phyloP scores from a whole-genome alignment of 2,888 invertebrate genomes.

The Empis livida region DNA sequence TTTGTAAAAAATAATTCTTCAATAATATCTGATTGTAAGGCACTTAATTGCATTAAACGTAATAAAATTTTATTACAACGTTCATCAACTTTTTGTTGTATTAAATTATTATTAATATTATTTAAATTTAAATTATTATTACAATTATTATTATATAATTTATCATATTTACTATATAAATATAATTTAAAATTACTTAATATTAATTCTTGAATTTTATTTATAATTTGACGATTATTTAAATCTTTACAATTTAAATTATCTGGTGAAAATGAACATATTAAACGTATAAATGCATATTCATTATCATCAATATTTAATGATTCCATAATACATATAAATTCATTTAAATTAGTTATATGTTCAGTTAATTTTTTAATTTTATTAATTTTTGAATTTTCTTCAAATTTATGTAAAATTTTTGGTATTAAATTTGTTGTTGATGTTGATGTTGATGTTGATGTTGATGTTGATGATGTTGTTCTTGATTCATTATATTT shows the following conservation, averaged over 20 bases:
- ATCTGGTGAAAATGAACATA: slow-evolving; percentile 74
- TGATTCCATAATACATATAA: slow-evolving; percentile 58
- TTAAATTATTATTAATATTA: neutral
- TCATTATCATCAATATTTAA: slow-evolving; percentile 71
- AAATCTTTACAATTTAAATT: slow-evolving; percentile 23
- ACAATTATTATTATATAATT: neutral
- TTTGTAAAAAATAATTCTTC: slow-evolving; percentile 90
- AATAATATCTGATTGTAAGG: slow-evolving; percentile 59
- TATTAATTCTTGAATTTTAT: slow-evolving; percentile 47
- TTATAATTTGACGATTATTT: slow-evolving; percentile 38
- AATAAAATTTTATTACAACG: slow-evolving; percentile 39
- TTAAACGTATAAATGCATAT: slow-evolving; percentile 75
- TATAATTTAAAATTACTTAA: slow-evolving; percentile 44
- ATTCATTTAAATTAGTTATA: slow-evolving; percentile 71
- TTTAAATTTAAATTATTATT: neutral
- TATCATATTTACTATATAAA: slow-evolving; percentile 16
- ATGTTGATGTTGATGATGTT: neutral
- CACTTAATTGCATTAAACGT: slow-evolving; percentile 57
- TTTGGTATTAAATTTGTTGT: neutral
- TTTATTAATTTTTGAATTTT: slow-evolving; percentile 63
- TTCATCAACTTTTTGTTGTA: slow-evolving; percentile 28
- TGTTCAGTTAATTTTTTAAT: slow-evolving; percentile 66
- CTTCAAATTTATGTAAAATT: slow-evolving; percentile 41
- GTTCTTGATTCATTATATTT: no score
- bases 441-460: slow-evolving; percentile 19